These are phyloP conservation scores for Bombus ignitus DNA, from an alignment of 1,140 invertebrate species.

Conservation along the genomic window DNA sequence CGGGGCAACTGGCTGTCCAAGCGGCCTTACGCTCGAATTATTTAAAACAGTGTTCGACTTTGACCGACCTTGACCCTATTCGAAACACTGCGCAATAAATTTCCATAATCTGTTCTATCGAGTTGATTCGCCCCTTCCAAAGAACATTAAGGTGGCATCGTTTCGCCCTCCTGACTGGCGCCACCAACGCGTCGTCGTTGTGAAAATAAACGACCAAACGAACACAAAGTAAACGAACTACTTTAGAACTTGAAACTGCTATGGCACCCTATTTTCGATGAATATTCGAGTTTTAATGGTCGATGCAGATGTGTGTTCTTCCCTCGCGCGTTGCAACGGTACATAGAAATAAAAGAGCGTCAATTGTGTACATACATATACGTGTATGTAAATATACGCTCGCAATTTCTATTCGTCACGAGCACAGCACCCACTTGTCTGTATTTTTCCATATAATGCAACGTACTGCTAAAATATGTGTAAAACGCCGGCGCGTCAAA, in stretches of 20 bases:
- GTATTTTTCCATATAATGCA: background rate
- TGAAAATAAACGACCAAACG: background rate
- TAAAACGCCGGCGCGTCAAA: background rate
- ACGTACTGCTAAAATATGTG: background rate
- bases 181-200: too few species aligned
- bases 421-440: too few species aligned
- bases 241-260: background rate
- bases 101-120: slow-evolving; percentile 21
- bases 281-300: background rate
- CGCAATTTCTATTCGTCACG: too few species aligned
- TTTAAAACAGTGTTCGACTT: background rate
- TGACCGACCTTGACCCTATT: slow-evolving; percentile 7
- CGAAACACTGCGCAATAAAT: background rate
- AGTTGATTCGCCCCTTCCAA: background rate
- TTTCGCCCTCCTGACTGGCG: background rate
- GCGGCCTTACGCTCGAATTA: background rate
- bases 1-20: background rate
- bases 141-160: background rate
- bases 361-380: too few species aligned
- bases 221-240: background rate
- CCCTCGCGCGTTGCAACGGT: background rate
- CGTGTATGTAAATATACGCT: too few species aligned
- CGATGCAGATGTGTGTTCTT: background rate
- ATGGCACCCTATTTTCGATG: background rate
- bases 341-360: background rate